Evolutionary conservation across 2,113 vertebrate species (phyloP).

Genomic region (Sula dactylatra): DNA sequence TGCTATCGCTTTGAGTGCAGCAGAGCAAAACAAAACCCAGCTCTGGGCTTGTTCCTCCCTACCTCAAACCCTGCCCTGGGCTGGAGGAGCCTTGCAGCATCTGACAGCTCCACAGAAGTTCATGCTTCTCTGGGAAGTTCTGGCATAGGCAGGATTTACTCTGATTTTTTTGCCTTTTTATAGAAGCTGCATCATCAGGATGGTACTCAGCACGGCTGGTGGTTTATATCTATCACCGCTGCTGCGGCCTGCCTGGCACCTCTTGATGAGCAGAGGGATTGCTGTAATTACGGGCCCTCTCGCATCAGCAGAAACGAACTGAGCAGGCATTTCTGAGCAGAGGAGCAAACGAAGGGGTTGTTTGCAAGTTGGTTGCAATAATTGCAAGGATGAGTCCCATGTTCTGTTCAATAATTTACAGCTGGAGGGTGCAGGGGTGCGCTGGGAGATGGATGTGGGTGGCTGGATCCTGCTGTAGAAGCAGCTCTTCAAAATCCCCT

Average conservation of each 20-base stretch:
- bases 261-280: neutral
- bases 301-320: neutral
- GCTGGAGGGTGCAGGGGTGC: neutral
- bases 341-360: rapidly evolving
- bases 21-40: neutral
- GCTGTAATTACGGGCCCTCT: neutral
- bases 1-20: neutral
- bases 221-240: neutral
- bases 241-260: neutral
- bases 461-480: neutral
- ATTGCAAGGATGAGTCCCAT: neutral
- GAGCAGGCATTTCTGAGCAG: neutral
- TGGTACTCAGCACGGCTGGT: neutral
- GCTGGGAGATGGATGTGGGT: rapidly evolving
- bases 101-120: neutral
- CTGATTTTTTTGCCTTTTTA: conserved; percentile 16
- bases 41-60: neutral
- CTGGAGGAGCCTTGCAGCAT: neutral
- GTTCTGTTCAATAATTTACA: neutral
- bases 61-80: neutral
- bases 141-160: neutral
- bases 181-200: neutral
- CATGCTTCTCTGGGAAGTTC: neutral
- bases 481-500: neutral
- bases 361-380: rapidly evolving